These are phyloP conservation scores for Microcebus lehilahytsara DNA, from an alignment of 2,113 vertebrate species.

Conservation along the genomic window DNA sequence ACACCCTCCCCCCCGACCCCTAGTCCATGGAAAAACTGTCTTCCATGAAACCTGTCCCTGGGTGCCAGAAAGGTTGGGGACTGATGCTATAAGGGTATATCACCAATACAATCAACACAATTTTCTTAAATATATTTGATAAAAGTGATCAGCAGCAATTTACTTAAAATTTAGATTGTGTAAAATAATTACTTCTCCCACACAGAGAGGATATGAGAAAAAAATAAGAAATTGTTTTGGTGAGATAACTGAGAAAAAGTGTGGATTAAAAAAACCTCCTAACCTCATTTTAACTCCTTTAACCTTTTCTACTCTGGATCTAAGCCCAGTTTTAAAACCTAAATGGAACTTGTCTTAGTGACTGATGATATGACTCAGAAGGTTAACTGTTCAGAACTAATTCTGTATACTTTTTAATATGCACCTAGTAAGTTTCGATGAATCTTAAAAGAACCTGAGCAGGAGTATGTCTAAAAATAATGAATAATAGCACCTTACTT, in stretches of 20 bases:
- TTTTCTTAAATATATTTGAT: slow-evolving; percentile 34
- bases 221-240: slow-evolving; percentile 31
- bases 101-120: background rate
- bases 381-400: slow-evolving; percentile 32
- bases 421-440: slow-evolving; percentile 10
- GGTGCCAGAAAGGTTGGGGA: too few relatives aligned
- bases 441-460: slow-evolving; percentile 27
- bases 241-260: background rate
- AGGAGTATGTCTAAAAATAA: slow-evolving; percentile 57
- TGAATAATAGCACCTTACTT: slow-evolving; percentile 31
- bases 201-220: background rate
- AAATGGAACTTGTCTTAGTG: slow-evolving; percentile 10
- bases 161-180: background rate
- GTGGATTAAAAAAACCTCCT: background rate
- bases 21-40: too few relatives aligned
- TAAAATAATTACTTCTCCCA: slow-evolving; percentile 1
- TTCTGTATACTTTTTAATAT: slow-evolving; percentile 44
- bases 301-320: slow-evolving; percentile 32
- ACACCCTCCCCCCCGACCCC: too few relatives aligned
- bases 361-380: slow-evolving; percentile 25
- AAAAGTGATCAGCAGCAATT: background rate
- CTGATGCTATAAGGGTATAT: background rate
- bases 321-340: slow-evolving; percentile 28
- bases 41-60: too few relatives aligned
- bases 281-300: background rate